phyloP scores from a whole-genome alignment of 2,888 invertebrate species.

The Patella ulyssiponensis region DNA sequence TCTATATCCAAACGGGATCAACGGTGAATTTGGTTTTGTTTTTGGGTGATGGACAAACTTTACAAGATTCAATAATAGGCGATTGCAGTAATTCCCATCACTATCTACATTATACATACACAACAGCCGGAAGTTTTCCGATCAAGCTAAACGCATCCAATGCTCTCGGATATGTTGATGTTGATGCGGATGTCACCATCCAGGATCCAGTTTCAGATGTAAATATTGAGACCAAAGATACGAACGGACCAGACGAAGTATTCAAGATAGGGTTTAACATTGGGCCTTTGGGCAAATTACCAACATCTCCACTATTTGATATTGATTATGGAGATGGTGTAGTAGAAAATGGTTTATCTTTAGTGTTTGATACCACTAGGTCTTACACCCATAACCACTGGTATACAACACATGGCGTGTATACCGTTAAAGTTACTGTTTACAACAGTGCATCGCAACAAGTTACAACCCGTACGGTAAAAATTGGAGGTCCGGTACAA shows the following conservation, averaged over 20 bases:
- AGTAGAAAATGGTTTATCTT: background rate
- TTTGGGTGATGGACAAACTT: slow-evolving; percentile 14
- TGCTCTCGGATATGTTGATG: slow-evolving; percentile 2
- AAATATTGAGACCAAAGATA: slow-evolving; percentile 4
- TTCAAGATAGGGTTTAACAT: slow-evolving; percentile 24
- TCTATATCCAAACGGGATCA: slow-evolving; percentile 17
- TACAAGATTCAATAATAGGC: background rate
- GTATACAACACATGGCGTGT: slow-evolving; percentile 27
- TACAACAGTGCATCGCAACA: slow-evolving; percentile 29
- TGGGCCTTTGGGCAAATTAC: background rate
- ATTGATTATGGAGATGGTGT: slow-evolving; percentile 32
- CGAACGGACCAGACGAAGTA: slow-evolving; percentile 15
- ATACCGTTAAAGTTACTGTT: slow-evolving; percentile 12
- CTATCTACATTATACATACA: slow-evolving; percentile 11
- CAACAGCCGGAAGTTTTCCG: slow-evolving; percentile 1
- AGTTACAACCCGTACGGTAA: slow-evolving; percentile 1
- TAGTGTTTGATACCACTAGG: background rate
- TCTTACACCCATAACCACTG: slow-evolving; percentile 14
- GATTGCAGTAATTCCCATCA: slow-evolving; percentile 6
- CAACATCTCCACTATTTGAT: slow-evolving; percentile 25
- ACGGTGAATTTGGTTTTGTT: slow-evolving; percentile 13
- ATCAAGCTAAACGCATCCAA: slow-evolving; percentile 15
- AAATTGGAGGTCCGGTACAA: slow-evolving; percentile 25
- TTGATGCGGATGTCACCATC: background rate
- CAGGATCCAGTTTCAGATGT: slow-evolving; percentile 23